phyloP scores from a whole-genome alignment of 2,113 vertebrate genomes.

The Takifugu flavidus region DNA sequence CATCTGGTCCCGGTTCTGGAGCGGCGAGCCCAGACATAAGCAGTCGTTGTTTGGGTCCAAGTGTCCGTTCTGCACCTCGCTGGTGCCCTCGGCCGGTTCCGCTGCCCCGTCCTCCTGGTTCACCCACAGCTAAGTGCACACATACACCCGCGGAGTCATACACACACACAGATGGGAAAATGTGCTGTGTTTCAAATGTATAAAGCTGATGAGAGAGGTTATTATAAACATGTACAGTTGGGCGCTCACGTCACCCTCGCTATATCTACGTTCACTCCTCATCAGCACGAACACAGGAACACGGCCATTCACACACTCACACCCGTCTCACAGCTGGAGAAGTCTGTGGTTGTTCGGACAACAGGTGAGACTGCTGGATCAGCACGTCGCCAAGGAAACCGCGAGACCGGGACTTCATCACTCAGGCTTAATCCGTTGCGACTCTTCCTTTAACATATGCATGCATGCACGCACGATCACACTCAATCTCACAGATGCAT shows the following conservation, averaged over 20 bases:
- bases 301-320: slow-evolving; percentile 30
- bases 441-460: slow-evolving; percentile 8
- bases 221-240: background rate
- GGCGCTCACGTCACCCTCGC: background rate
- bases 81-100: slow-evolving; percentile 86
- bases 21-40: slow-evolving; percentile 90
- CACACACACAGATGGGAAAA: slow-evolving; percentile 16
- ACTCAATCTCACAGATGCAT: slow-evolving; percentile 11
- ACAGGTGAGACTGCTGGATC: slow-evolving; percentile 15
- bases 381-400: slow-evolving; percentile 29
- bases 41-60: slow-evolving; percentile 93
- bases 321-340: background rate
- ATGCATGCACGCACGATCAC: slow-evolving; percentile 32
- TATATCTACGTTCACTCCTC: background rate
- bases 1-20: slow-evolving; percentile 98
- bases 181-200: background rate
- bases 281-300: slow-evolving; percentile 21
- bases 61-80: slow-evolving; percentile 95
- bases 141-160: slow-evolving; percentile 27
- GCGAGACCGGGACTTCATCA: slow-evolving; percentile 21
- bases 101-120: slow-evolving; percentile 93
- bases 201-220: slow-evolving; percentile 1
- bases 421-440: slow-evolving; percentile 7
- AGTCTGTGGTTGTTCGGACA: slow-evolving; percentile 30
- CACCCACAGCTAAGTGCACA: slow-evolving; percentile 89